These are phyloP conservation scores for Eleginops maclovinus DNA, from an alignment of 2,113 vertebrate genomes.

Conservation along the genomic window DNA sequence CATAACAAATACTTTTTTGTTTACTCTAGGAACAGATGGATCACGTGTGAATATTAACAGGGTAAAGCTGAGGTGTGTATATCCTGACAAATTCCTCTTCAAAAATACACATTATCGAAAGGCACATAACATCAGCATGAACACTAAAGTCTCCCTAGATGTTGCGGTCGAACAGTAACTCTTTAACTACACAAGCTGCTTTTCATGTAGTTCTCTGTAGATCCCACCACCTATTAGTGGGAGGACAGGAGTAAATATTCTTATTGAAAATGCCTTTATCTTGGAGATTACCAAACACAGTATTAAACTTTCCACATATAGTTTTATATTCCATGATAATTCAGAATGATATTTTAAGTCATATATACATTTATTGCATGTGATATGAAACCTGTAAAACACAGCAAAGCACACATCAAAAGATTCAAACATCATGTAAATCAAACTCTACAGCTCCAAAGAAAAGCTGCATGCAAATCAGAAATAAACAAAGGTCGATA, in stretches of 20 bases:
- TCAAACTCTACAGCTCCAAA: slow-evolving; percentile 39
- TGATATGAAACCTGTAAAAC: slow-evolving; percentile 63
- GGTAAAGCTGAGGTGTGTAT: slow-evolving; percentile 58
- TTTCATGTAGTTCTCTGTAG: too few species aligned
- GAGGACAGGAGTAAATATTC: slow-evolving; percentile 20
- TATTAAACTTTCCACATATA: slow-evolving; percentile 1
- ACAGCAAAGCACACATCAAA: slow-evolving; percentile 48
- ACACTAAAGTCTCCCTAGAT: slow-evolving; percentile 64
- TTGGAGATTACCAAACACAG: not conserved
- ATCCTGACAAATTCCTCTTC: slow-evolving; percentile 42
- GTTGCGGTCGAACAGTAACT: slow-evolving; percentile 17
- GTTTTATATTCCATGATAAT: slow-evolving; percentile 21
- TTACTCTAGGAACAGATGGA: slow-evolving; percentile 56
- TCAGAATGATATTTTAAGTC: slow-evolving; percentile 33
- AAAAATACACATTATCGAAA: slow-evolving; percentile 71
- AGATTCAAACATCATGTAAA: slow-evolving; percentile 48
- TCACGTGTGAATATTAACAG: slow-evolving; percentile 54
- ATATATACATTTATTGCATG: slow-evolving; percentile 77
- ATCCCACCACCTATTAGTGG: slow-evolving; percentile 17
- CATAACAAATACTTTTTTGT: slow-evolving; percentile 33
- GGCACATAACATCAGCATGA: slow-evolving; percentile 74
- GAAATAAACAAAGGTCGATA: slow-evolving; percentile 48
- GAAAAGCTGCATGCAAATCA: slow-evolving; percentile 64
- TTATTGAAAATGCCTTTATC: slow-evolving; percentile 48
- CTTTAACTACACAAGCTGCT: slow-evolving; percentile 32